Evolutionary conservation across 2,113 vertebrate species (phyloP), one percentile per base, ranked within the genome.

Genomic region (Apodemus sylvaticus): DNA sequence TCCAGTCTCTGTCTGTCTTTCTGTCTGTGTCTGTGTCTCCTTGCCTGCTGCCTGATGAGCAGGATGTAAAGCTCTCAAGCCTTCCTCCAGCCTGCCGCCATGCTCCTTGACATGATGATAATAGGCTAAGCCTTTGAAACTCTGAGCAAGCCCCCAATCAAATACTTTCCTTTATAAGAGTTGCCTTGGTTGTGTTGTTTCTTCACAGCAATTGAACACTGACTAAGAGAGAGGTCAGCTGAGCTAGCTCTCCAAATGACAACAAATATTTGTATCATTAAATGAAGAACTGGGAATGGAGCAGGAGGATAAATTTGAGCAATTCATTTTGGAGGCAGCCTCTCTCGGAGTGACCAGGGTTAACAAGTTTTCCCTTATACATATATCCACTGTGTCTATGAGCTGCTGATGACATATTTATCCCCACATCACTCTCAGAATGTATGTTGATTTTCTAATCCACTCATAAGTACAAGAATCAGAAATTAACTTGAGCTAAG

Each of bases 401-500:
- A 93, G 79, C 39, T 79, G 36, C 34, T 81, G 45, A 22, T 83
- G 48, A 85, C 68, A 82, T 60, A 26, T 76, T 89, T 73, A 74
- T 74, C 81, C 55, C 48, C 53, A 66, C 71, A 19, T 48, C 60
- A 31, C 71, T 83, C 58, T 93, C 11, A 0, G 36, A 53, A 86
- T 42, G 45, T 3, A 34, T 78, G 62, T 64, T 68, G 89, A 0
- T 76, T 89, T 86, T 64, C 79, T 34, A 58, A n/a, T 85, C 83
- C 66, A 55, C 29, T 89, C 42, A 14, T 55, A 83, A 90, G 39
- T 48, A 58, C 48, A 90, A 60, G 85, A 91, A 66, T 58, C 93
- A 93, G 58, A 92, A 91, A 82, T 58, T 91, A 86, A 79, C 29
- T 45, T 78, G 51, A 86, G 88, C 36, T n/a, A 90, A 92, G 20